phyloP scores from a whole-genome alignment of 2,888 invertebrate genomes.

The Ganaspis brasiliensis region DNA sequence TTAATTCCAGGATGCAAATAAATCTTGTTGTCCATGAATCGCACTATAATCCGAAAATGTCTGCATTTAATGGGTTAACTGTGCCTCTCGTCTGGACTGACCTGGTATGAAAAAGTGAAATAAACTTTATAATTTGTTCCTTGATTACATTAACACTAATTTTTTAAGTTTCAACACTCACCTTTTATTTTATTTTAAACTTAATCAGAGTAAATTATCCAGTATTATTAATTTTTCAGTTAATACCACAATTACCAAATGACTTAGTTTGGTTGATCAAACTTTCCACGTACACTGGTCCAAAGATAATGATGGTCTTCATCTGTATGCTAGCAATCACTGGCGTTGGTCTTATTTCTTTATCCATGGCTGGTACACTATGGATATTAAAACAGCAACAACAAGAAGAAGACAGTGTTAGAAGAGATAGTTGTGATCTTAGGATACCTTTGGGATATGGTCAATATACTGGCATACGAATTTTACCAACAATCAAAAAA shows the following conservation, averaged over 20 bases:
- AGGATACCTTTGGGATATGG: slow-evolving; percentile 76
- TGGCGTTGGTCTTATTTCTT: slow-evolving; percentile 68
- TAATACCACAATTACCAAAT: slow-evolving; percentile 64
- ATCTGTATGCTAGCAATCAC: slow-evolving; percentile 70
- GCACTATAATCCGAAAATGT: slow-evolving; percentile 84
- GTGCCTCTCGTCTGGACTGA: slow-evolving; percentile 89
- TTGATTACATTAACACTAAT: too few species aligned
- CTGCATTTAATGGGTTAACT: slow-evolving; percentile 84
- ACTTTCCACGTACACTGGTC: slow-evolving; percentile 68
- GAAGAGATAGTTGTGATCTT: slow-evolving; percentile 73
- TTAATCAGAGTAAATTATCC: neutral
- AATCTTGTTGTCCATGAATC: slow-evolving; percentile 87
- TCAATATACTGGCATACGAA: slow-evolving; percentile 76
- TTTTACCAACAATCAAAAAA: slow-evolving; percentile 77
- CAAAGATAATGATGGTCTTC: slow-evolving; percentile 70
- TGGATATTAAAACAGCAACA: slow-evolving; percentile 73
- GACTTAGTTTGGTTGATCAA: slow-evolving; percentile 66
- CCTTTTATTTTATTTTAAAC: too few species aligned
- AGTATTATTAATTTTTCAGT: slow-evolving; percentile 61
- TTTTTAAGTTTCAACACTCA: too few species aligned
- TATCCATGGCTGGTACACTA: slow-evolving; percentile 73
- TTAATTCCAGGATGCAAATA: slow-evolving; percentile 86
- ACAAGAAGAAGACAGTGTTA: slow-evolving; percentile 61
- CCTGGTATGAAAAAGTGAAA: slow-evolving; percentile 81
- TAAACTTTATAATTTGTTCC: too few species aligned